Evolutionary conservation across 2,113 vertebrate genomes (phyloP).

Genomic region (Poicephalus gulielmi): DNA sequence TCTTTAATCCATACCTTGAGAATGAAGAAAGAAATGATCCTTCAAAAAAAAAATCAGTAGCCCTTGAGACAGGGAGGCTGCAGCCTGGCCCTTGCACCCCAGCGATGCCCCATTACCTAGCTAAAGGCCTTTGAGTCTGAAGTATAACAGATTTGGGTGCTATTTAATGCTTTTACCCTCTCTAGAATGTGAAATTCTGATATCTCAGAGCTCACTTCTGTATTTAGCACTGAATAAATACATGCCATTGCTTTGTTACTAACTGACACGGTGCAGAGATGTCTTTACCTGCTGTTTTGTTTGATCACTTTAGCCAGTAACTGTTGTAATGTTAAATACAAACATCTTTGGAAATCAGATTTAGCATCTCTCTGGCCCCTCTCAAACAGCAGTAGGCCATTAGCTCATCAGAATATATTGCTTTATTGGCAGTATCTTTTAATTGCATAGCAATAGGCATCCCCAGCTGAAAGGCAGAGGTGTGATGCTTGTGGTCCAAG

Average conservation of each 20-base stretch:
- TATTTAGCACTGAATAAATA: neutral
- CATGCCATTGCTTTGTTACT: neutral
- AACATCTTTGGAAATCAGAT: neutral
- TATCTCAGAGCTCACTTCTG: neutral
- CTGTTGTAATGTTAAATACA: neutral
- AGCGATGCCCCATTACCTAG: rapidly evolving
- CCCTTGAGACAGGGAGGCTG: neutral
- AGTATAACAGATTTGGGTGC: neutral
- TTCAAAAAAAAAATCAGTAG: neutral
- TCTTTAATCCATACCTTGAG: neutral
- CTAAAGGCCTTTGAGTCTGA: neutral
- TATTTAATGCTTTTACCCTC: neutral
- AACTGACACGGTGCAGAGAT: rapidly evolving
- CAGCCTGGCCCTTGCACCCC: neutral
- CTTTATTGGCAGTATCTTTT: neutral
- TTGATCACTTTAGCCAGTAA: neutral
- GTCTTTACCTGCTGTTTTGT: neutral
- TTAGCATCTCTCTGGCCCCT: neutral
- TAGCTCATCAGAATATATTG: conserved; percentile 11
- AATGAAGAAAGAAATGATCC: neutral
- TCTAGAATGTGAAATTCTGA: neutral
- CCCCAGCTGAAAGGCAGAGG: neutral
- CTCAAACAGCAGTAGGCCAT: neutral
- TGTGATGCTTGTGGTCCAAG: neutral
- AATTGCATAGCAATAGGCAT: neutral